Percentiles rank a stretch among this genome's conserved stretches.
phyloP scores from a whole-genome alignment of 2,797 vertebrate genomes.

The Mormyrus proboscirostris region DNA sequence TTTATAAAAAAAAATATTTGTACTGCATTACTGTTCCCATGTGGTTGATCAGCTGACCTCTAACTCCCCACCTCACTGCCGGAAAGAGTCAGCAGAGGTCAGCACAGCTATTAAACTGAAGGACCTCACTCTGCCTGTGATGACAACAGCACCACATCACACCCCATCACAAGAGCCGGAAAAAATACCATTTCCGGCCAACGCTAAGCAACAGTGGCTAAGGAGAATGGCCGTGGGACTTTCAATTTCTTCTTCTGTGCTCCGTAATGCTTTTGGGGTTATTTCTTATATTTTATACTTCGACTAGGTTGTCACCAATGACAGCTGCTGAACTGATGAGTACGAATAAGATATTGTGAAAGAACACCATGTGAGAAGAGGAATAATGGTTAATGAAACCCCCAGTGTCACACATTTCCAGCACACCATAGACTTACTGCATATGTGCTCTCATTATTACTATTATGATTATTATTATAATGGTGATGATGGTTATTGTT shows the following conservation, averaged over 20 bases:
- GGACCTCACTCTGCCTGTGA: not conserved
- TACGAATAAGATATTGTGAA: not conserved
- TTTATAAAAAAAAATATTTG: not conserved
- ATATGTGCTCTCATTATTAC: not conserved
- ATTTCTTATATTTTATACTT: conserved; percentile 7
- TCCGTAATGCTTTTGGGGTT: not conserved
- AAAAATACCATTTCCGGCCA: not conserved
- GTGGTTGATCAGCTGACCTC: not conserved
- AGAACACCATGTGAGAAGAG: not conserved
- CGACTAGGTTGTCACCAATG: not conserved
- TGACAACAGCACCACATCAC: not conserved
- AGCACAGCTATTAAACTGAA: not conserved
- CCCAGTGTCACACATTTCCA: not conserved
- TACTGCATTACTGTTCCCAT: not conserved
- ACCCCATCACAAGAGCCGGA: not conserved
- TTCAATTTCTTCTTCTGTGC: not conserved
- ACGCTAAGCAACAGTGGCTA: not conserved
- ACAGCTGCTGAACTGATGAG: not conserved
- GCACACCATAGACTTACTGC: not conserved
- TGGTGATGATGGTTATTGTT: not conserved
- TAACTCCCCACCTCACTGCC: not conserved
- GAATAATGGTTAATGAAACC: not conserved
- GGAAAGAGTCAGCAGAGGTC: not conserved
- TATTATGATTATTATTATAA: not conserved
- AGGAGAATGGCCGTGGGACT: not conserved